phyloP scores from a whole-genome alignment of 2,113 vertebrate species.

The Ailuropoda melanoleuca region DNA sequence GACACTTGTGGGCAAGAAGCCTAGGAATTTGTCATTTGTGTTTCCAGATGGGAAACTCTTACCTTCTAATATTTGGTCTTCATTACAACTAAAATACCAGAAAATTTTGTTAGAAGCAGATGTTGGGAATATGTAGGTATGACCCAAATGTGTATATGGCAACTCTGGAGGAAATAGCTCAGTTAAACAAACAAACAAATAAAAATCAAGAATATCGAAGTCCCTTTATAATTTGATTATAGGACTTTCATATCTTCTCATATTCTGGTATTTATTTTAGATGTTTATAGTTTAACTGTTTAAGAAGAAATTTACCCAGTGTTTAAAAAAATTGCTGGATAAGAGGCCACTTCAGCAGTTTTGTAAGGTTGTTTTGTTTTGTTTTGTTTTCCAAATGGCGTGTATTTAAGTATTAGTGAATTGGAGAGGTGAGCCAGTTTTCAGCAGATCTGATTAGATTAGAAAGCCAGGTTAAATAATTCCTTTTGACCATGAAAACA shows the following conservation, averaged over 20 bases:
- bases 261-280: constrained; percentile 52
- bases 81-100: constrained; percentile 29
- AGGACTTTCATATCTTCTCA: background rate
- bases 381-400: background rate
- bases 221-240: background rate
- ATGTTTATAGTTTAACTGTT: background rate
- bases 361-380: background rate
- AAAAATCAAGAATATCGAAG: background rate
- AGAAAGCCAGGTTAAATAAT: background rate
- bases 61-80: constrained; percentile 34
- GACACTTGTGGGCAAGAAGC: background rate
- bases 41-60: constrained; percentile 40
- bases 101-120: constrained; percentile 17
- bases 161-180: background rate
- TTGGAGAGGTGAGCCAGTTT: background rate
- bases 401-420: background rate
- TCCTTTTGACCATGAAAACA: background rate
- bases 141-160: background rate
- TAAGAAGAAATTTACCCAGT: background rate
- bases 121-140: background rate
- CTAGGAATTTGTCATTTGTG: constrained; percentile 31
- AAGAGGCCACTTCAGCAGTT: background rate
- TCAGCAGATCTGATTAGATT: background rate
- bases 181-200: background rate
- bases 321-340: background rate